Conservation (phyloP, 1,140 invertebrate species). For the Paraescarpia echinospica region DNA sequence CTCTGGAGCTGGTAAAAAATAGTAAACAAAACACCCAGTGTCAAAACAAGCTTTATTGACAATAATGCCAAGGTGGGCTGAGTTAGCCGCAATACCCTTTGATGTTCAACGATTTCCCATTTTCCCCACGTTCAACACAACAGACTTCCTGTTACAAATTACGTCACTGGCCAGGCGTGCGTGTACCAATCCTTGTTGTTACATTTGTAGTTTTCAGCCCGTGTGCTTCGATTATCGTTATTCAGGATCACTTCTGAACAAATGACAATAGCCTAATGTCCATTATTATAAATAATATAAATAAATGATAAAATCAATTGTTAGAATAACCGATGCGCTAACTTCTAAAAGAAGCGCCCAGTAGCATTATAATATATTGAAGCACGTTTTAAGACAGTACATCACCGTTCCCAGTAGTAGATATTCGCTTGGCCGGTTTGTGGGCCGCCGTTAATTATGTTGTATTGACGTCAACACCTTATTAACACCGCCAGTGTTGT, state of each 20-base stretch:
- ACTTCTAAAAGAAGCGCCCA: not conserved
- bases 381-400: not conserved
- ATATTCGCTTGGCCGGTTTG: not conserved
- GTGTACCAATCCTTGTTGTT: not conserved
- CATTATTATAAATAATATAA: not conserved
- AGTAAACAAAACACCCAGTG: too few species aligned
- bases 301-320: not conserved
- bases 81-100: too few species aligned
- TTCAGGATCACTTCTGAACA: not conserved
- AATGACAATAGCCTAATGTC: not conserved
- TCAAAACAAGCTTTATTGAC: too few species aligned
- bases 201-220: not conserved
- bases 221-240: not conserved
- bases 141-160: too few species aligned
- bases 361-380: not conserved
- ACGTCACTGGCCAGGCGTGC: too few species aligned
- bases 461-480: not conserved
- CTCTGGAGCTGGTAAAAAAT: too few species aligned
- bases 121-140: too few species aligned
- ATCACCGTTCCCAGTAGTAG: not conserved
- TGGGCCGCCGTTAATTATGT: not conserved
- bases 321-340: not conserved
- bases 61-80: too few species aligned
- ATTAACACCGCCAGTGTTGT: not conserved
- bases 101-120: too few species aligned